Evolutionary conservation across 2,888 invertebrate genomes (phyloP).

Genomic region (Sphaerophoria taeniata): DNA sequence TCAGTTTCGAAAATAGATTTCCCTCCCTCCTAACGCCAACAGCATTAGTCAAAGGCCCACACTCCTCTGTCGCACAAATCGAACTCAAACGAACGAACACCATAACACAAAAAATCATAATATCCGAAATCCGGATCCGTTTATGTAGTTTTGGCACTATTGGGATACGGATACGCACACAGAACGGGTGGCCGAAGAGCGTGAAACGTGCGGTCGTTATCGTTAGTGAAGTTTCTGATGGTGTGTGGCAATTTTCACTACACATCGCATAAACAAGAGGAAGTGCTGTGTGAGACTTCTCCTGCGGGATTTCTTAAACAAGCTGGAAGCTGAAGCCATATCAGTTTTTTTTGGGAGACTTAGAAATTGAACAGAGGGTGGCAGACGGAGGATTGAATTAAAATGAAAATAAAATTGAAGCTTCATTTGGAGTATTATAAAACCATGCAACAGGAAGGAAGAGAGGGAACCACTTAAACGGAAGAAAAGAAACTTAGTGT

Average conservation of each 20-base stretch:
- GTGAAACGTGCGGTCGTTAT: constrained; percentile 60
- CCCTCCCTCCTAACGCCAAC: too few species aligned
- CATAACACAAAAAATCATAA: not conserved
- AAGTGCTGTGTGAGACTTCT: constrained; percentile 25
- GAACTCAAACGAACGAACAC: constrained; percentile 26
- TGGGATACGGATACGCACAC: not conserved
- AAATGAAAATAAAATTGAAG: constrained; percentile 60
- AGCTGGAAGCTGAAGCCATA: not conserved
- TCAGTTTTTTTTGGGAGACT: not conserved
- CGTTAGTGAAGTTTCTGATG: constrained; percentile 46
- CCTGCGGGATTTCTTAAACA: constrained; percentile 1
- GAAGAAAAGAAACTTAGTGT: constrained; percentile 14
- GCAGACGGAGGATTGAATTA: constrained; percentile 52
- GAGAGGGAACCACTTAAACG: constrained; percentile 56
- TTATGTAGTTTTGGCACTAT: constrained; percentile 10
- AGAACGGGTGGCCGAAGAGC: constrained; percentile 32
- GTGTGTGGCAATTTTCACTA: constrained; percentile 69
- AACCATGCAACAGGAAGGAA: constrained; percentile 50
- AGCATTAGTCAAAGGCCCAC: too few species aligned
- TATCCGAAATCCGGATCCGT: constrained; percentile 38
- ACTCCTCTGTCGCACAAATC: constrained; percentile 9
- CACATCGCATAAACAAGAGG: constrained; percentile 62
- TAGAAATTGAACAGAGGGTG: not conserved
- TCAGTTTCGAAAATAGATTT: constrained; percentile 68
- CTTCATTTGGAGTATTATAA: constrained; percentile 36